Evolutionary conservation across 2,113 vertebrate genomes (phyloP), one percentile per base, ranked within the genome.

Genomic region (Protobothrops flavoviridis): DNA sequence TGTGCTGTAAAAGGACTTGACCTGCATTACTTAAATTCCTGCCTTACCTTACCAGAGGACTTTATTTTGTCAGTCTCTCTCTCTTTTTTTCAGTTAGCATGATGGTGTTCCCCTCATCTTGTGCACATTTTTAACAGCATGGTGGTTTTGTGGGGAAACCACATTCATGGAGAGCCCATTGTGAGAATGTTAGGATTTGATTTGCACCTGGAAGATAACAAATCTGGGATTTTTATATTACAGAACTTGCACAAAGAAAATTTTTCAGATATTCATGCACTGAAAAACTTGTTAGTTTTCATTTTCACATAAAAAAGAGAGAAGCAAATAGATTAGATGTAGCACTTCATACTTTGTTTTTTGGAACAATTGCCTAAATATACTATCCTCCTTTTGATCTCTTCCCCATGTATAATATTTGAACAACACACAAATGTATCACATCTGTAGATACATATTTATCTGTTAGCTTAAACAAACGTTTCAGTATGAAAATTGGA

Each of bases 51-150:
- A 97, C 93, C 95, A 96, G 97, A 98, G 96, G 97, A 98, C 98
- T 97, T 12, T 98, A 96, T 98, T 98, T 98, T 99, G 98, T 98
- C 98, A 98, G 98, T 98, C 96, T 81, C 33, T 43, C 64, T 69
- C 64, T 69, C 29, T 81, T 96, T 97, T 57, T 95, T 98, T 97
- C 97, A 97, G 98, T 97, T 97, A 98, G 98, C 98, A 98, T 98
- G 98, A 97, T 97, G 98, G 98, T 97, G 97, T 97, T 98, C 96
- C 98, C 97, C 98, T 98, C 98, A 98, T 98, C 97, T 98, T 98
- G 98, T 97, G 97, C 98, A 98, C 98, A 12, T 90, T 98, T 98
- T 97, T 97, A 98, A 98, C 98, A 98, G 99, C 99, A 99, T 99
- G 99, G 98, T 98, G 98, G 98, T 99, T 98, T 90, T 98, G 97